Percentiles rank a stretch among this genome's conserved stretches.
phyloP scores from a whole-genome alignment of 1,140 invertebrate genomes.

The Protaetia brevitarsis region DNA sequence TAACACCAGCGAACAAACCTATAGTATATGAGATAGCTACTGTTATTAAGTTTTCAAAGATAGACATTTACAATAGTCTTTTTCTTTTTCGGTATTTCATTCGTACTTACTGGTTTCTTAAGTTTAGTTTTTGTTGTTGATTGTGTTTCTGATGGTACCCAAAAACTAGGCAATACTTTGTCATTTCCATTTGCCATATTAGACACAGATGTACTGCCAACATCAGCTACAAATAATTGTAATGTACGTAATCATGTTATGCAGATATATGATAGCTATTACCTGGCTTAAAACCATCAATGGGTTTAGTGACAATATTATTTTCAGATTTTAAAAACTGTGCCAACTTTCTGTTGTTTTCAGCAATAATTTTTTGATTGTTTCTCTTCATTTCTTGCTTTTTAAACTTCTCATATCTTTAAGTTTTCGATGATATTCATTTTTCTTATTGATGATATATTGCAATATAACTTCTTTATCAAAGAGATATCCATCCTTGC shows the following conservation, averaged over 20 bases:
- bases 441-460: constrained; percentile 95
- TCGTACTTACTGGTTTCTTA: constrained; percentile 71
- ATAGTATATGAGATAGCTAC: too few relatives aligned
- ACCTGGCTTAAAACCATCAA: constrained; percentile 51
- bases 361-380: constrained; percentile 64
- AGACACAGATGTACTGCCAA: constrained; percentile 60
- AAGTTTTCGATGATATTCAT: constrained; percentile 81
- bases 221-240: constrained; percentile 26
- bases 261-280: constrained; percentile 9
- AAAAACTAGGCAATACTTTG: constrained; percentile 91
- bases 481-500: constrained; percentile 90
- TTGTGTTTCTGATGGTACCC: constrained; percentile 94
- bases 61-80: background rate
- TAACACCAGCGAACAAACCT: too few relatives aligned
- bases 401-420: constrained; percentile 91
- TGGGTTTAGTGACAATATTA: constrained; percentile 60
- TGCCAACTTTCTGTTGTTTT: constrained; percentile 66
- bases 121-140: constrained; percentile 69
- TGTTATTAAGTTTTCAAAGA: too few relatives aligned
- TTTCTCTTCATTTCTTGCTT: constrained; percentile 66
- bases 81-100: background rate
- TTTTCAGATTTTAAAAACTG: constrained; percentile 77
- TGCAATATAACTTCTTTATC: constrained; percentile 97
- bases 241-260: background rate
- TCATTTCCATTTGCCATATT: constrained; percentile 67